These are phyloP conservation scores for Lepas anatifera DNA, from an alignment of 2,888 invertebrate genomes.

Conservation along the genomic window DNA sequence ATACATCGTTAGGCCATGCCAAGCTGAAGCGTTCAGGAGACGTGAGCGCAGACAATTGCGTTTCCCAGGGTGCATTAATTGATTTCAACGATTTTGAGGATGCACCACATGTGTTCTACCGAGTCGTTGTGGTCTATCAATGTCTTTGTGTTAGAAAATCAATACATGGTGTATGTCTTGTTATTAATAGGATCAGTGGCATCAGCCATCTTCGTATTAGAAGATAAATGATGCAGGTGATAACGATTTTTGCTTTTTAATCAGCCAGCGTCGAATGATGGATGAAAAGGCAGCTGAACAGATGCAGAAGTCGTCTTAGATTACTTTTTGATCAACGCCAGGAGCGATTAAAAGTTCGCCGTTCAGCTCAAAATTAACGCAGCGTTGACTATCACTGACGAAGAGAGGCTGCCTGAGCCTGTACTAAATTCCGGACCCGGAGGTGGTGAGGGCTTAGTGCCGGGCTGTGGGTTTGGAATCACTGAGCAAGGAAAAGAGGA, in stretches of 20 bases:
- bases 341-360: background rate
- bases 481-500: too few species aligned
- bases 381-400: background rate
- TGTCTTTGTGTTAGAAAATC: too few species aligned
- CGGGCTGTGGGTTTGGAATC: too few species aligned
- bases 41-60: background rate
- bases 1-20: conserved; percentile 7
- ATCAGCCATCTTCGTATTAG: too few species aligned
- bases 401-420: background rate
- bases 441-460: too few species aligned
- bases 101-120: too few species aligned
- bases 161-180: too few species aligned
- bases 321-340: conserved; percentile 10
- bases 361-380: background rate
- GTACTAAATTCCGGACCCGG: too few species aligned
- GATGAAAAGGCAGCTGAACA: background rate
- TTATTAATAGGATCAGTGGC: too few species aligned
- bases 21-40: background rate
- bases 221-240: background rate
- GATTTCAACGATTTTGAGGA: too few species aligned
- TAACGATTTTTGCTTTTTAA: background rate
- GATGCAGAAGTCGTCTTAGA: background rate
- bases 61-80: too few species aligned
- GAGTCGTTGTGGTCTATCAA: too few species aligned
- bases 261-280: background rate